Evolutionary conservation across 2,797 vertebrate species (phyloP), one percentile per base, ranked within the genome.

Genomic region (Danio choprae): DNA sequence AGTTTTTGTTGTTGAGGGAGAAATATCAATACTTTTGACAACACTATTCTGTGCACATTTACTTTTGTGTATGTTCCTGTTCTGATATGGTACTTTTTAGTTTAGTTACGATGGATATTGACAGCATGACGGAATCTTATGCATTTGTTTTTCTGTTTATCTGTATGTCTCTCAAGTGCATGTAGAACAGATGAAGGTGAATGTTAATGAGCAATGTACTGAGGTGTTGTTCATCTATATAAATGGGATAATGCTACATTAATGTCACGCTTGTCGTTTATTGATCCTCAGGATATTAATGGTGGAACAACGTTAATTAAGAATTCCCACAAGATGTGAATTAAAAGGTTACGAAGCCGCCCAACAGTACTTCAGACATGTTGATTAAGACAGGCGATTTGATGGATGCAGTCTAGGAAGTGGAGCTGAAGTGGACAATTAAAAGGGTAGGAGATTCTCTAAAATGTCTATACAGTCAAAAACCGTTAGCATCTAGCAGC

Each of bases 221-320:
- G 50, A 69, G 40, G 53, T 15, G 41, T n/a, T 75, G 65, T 81
- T 78, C 74, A 71, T 85, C 69, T 69, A 48, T 48, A 55, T 83
- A 50, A 81, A 50, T 46, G 74, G 46, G 50, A 53, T 81, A 63
- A 78, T 74, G 70, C 70, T 64, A 50, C 70, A 48, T 78, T 77
- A 83, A 83, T 78, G 69, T 43, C 56, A n/a, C 44, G 67, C 48
- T 44, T 69, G 62, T 46, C 59, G 7, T 74, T 75, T 77, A 85
- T 81, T 83, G 74, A 81, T 83, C 79, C 71, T 71, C 60, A 46
- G 46, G 75, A 69, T 71, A 70, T 65, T 40, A 77, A 79, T 77
- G 74, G 68, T 7, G 7, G 40, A 44, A n/a, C 73, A 56, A 63
- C 15, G 6, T 50, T 82, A 67, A 82, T 82, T 77, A 82, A 48